phyloP scores from a whole-genome alignment of 2,113 vertebrate genomes.

The Xiphias gladius region DNA sequence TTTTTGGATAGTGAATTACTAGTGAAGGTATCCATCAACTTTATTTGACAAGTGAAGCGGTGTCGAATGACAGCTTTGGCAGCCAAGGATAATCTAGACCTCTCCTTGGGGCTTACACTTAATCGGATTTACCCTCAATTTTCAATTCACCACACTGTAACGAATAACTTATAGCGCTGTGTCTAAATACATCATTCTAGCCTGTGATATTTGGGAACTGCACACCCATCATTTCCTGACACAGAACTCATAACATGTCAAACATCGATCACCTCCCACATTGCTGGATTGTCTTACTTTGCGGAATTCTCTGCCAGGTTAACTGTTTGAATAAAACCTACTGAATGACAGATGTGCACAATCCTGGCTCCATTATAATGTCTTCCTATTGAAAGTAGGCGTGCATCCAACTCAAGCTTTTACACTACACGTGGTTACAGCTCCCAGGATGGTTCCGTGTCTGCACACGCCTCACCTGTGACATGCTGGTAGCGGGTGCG shows the following conservation, averaged over 20 bases:
- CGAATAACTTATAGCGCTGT: conserved; percentile 31
- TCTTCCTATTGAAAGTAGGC: background rate
- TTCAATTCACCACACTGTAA: conserved; percentile 27
- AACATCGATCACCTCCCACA: background rate
- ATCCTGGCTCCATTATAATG: background rate
- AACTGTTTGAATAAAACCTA: background rate
- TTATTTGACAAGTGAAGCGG: conserved; percentile 33
- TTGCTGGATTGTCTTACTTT: background rate
- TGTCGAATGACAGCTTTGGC: conserved; percentile 52
- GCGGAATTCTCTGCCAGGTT: background rate
- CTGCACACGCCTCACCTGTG: conserved; percentile 86
- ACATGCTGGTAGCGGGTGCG: conserved; percentile 96
- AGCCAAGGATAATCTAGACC: conserved; percentile 22
- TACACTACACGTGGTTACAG: background rate
- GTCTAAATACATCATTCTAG: conserved; percentile 22
- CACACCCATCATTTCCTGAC: conserved; percentile 31
- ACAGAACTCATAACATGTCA: conserved; percentile 16
- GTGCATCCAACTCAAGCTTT: background rate
- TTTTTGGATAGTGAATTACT: conserved; percentile 44
- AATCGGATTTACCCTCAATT: conserved; percentile 41
- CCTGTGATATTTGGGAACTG: conserved; percentile 21
- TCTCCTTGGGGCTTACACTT: conserved; percentile 35
- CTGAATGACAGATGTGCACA: background rate
- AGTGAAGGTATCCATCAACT: conserved; percentile 13
- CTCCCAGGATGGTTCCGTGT: background rate